These are phyloP conservation scores for Yponomeuta cagnagella DNA, from an alignment of 2,888 invertebrate genomes.

Conservation along the genomic window DNA sequence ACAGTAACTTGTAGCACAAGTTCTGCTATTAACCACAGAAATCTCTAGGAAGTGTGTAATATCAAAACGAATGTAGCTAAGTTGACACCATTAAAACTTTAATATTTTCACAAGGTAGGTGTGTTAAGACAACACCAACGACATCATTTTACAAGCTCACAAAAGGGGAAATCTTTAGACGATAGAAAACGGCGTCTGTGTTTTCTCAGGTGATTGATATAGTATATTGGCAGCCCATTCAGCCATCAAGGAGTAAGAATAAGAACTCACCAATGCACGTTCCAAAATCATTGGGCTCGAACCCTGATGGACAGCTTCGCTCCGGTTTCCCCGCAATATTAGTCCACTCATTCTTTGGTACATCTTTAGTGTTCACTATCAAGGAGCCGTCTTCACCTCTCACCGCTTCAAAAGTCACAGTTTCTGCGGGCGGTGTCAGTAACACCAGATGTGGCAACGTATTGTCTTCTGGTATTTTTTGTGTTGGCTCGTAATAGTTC, in stretches of 20 bases:
- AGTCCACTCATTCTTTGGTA: constrained; percentile 53
- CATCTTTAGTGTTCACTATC: constrained; percentile 38
- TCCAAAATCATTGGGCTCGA: constrained; percentile 69
- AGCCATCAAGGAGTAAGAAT: not conserved
- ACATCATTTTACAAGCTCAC: no score
- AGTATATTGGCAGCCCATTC: not conserved
- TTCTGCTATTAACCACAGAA: no score
- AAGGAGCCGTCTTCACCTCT: constrained; percentile 43
- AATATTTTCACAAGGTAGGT: no score
- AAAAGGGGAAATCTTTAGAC: no score
- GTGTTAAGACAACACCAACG: no score
- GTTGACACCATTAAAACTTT: no score
- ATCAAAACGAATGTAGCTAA: no score
- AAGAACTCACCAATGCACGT: constrained; percentile 73
- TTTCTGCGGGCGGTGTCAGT: constrained; percentile 36
- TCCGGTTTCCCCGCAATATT: constrained; percentile 36
- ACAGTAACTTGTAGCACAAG: no score
- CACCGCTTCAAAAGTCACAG: constrained; percentile 35
- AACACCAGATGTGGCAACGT: constrained; percentile 35
- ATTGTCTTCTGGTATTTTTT: constrained; percentile 26
- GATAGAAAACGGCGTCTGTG: no score
- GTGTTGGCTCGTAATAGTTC: constrained; percentile 25
- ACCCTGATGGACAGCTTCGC: constrained; percentile 63
- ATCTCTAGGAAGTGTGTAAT: no score
- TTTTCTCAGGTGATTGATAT: no score